A percentile compares a stretch with the other conserved stretches of the same genome.
Evolutionary conservation across 1,140 invertebrate species (phyloP).

Genomic region (Lepidurus couesii): DNA sequence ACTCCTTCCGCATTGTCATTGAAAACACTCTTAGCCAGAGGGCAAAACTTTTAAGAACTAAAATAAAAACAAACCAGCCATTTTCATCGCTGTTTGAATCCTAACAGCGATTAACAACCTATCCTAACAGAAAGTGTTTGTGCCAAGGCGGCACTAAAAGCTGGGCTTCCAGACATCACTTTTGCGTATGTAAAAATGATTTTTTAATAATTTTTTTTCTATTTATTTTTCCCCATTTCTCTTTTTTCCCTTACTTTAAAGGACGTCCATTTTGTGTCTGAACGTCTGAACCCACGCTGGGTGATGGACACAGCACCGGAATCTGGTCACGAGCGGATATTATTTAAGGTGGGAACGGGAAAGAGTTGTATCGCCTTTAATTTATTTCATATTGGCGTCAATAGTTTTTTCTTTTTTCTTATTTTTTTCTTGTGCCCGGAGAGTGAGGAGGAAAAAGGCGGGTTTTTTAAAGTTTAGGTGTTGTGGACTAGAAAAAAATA

Average conservation of each 20-base stretch:
- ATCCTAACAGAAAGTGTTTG: slow-evolving; percentile 9
- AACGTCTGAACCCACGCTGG: background rate
- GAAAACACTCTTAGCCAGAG: background rate
- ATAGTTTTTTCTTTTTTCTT: background rate
- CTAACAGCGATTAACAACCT: no score
- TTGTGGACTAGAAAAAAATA: background rate
- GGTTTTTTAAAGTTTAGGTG: background rate
- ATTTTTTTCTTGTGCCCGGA: background rate
- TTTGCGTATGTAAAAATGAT: background rate
- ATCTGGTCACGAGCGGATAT: slow-evolving; percentile 1
- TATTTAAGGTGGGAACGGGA: background rate
- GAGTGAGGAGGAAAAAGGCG: background rate
- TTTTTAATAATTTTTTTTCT: background rate
- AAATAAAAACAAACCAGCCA: background rate
- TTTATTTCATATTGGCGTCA: background rate
- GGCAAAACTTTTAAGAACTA: background rate
- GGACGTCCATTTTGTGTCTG: slow-evolving; percentile 5
- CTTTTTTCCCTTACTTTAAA: background rate
- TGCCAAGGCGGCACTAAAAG: slow-evolving; percentile 5
- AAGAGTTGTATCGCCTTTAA: slow-evolving; percentile 16
- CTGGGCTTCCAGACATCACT: background rate
- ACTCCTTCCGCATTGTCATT: slow-evolving; percentile 21
- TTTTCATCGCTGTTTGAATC: background rate
- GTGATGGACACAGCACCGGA: slow-evolving; percentile 12
- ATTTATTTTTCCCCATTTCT: background rate